Evolutionary conservation across 1,140 invertebrate species (phyloP).

Genomic region (Drosophila tropicalis): DNA sequence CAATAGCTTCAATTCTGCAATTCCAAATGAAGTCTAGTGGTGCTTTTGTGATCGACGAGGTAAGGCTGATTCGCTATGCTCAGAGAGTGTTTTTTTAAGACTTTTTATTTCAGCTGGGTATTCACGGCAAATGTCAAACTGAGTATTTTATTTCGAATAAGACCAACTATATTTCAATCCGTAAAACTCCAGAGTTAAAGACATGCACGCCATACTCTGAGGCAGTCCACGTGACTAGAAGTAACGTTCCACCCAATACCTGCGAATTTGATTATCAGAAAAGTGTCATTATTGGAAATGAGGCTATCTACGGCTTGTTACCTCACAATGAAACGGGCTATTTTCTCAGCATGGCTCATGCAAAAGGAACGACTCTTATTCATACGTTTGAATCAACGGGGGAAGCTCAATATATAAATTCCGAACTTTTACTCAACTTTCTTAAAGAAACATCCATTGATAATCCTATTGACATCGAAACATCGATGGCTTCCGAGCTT

Average conservation of each 20-base stretch:
- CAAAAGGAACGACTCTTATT: slow-evolving; percentile 76
- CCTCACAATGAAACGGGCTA: slow-evolving; percentile 78
- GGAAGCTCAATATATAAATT: slow-evolving; percentile 79
- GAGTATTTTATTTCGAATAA: slow-evolving; percentile 82
- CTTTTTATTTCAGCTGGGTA: slow-evolving; percentile 57
- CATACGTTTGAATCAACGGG: slow-evolving; percentile 82
- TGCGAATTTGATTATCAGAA: slow-evolving; percentile 82
- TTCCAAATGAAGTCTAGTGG: slow-evolving; percentile 83
- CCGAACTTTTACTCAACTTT: slow-evolving; percentile 76
- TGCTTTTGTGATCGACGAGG: slow-evolving; percentile 84
- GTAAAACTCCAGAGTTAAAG: slow-evolving; percentile 79
- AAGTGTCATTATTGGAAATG: slow-evolving; percentile 81
- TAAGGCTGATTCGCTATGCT: slow-evolving; percentile 36
- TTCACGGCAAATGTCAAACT: slow-evolving; percentile 78
- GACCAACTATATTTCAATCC: slow-evolving; percentile 77
- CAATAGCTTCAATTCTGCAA: slow-evolving; percentile 87
- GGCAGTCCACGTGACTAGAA: slow-evolving; percentile 73
- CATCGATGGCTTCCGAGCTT: slow-evolving; percentile 58
- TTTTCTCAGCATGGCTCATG: slow-evolving; percentile 76
- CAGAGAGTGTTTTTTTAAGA: neutral
- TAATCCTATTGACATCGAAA: slow-evolving; percentile 75
- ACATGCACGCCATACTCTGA: slow-evolving; percentile 73
- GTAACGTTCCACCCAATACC: slow-evolving; percentile 78
- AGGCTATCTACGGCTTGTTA: slow-evolving; percentile 74
- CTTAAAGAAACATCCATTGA: slow-evolving; percentile 70